Conservation (phyloP, 2,113 vertebrate genomes). For the Sminthopsis crassicaudata region DNA sequence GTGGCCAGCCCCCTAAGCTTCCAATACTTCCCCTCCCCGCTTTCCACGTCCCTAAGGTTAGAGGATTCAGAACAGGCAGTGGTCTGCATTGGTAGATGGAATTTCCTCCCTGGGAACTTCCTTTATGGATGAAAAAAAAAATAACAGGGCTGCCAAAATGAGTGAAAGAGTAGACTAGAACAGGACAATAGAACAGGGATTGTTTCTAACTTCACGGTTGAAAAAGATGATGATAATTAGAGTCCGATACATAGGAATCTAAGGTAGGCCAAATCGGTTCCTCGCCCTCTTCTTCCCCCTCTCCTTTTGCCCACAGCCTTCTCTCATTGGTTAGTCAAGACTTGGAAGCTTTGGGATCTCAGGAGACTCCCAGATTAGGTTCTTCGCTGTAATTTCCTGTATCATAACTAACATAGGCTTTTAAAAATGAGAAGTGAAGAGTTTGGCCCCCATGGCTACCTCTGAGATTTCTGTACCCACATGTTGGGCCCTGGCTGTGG, state of each 20-base stretch:
- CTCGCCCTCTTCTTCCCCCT: neutral
- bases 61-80: neutral
- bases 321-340: neutral
- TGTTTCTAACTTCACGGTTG: neutral
- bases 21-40: neutral
- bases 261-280: conserved; percentile 40
- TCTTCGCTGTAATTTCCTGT: neutral
- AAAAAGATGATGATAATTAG: neutral
- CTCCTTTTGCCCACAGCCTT: neutral
- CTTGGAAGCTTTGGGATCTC: neutral
- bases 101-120: neutral
- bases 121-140: neutral
- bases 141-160: neutral
- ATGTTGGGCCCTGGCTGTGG: conserved; percentile 20
- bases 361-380: neutral
- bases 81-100: neutral
- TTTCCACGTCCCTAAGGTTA: neutral
- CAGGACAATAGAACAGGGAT: neutral
- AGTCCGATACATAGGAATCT: neutral
- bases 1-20: neutral
- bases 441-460: neutral
- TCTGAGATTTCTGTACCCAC: neutral
- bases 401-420: conserved; percentile 15
- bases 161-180: neutral
- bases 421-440: conserved; percentile 17